These are phyloP conservation scores for Oophaga sylvatica DNA, from an alignment of 2,797 vertebrate genomes.

Conservation along the genomic window DNA sequence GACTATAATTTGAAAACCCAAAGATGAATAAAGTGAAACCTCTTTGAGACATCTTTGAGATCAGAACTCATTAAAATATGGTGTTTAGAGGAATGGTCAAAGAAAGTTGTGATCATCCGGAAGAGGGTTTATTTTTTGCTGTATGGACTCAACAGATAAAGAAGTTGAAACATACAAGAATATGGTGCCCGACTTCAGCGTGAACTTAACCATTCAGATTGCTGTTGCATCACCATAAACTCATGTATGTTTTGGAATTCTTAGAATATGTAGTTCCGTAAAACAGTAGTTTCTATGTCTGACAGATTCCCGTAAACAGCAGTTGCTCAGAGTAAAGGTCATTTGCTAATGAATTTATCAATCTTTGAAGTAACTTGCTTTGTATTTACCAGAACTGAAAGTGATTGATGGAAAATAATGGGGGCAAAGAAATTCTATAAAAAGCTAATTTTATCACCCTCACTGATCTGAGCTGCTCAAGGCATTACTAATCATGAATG, in stretches of 20 bases:
- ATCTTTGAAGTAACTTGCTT: slow-evolving; percentile 17
- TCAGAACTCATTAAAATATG: neutral
- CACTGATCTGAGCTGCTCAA: neutral
- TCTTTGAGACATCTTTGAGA: neutral
- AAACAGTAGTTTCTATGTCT: slow-evolving; percentile 1
- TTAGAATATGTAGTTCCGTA: neutral
- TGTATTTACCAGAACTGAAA: slow-evolving; percentile 1
- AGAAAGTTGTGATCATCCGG: neutral
- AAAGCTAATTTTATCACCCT: neutral
- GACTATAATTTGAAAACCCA: neutral
- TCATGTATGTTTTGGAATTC: neutral
- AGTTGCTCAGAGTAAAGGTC: neutral
- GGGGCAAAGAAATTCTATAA: neutral
- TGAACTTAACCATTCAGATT: neutral
- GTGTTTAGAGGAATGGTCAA: neutral
- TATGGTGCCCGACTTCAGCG: neutral
- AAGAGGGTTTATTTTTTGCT: neutral
- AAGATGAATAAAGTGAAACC: neutral
- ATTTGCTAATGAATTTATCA: slow-evolving; percentile 27
- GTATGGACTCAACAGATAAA: neutral
- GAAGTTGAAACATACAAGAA: neutral
- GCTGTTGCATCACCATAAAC: neutral
- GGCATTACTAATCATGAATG: neutral
- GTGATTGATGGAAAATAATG: neutral
- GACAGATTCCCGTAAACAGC: neutral